These are phyloP conservation scores for Chelidonichthys spinosus DNA, from an alignment of 2,797 vertebrate genomes.

Conservation along the genomic window DNA sequence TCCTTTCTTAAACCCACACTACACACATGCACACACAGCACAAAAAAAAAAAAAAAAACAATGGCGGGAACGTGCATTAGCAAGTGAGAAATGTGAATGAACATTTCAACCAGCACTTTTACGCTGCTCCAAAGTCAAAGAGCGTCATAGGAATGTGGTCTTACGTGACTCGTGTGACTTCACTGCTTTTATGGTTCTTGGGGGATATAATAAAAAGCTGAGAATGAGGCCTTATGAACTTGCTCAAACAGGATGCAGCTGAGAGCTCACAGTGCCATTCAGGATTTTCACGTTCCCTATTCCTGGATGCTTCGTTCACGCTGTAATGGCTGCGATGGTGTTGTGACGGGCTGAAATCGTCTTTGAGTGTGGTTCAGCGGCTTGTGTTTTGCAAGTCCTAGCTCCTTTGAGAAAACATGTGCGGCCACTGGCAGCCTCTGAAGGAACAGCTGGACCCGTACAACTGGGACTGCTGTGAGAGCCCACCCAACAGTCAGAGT, in stretches of 20 bases:
- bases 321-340: constrained; percentile 45
- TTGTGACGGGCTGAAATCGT: constrained; percentile 38
- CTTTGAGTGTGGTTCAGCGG: constrained; percentile 41
- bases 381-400: constrained; percentile 51
- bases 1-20: background rate
- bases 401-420: constrained; percentile 75
- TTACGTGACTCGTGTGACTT: constrained; percentile 72
- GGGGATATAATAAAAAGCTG: constrained; percentile 71
- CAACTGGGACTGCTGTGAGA: constrained; percentile 38
- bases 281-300: constrained; percentile 40
- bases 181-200: constrained; percentile 60
- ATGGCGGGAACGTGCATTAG: background rate
- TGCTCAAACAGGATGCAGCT: constrained; percentile 85
- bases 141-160: constrained; percentile 55
- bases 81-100: constrained; percentile 11
- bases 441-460: constrained; percentile 68
- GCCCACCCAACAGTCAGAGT: constrained; percentile 36
- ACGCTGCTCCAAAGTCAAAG: constrained; percentile 28
- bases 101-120: constrained; percentile 4
- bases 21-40: background rate
- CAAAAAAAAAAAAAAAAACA: background rate
- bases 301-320: constrained; percentile 36
- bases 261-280: constrained; percentile 69
- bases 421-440: constrained; percentile 62
- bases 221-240: constrained; percentile 71